Evolutionary conservation across 2,888 invertebrate genomes (phyloP).

Genomic region (Tanypteryx hageni): DNA sequence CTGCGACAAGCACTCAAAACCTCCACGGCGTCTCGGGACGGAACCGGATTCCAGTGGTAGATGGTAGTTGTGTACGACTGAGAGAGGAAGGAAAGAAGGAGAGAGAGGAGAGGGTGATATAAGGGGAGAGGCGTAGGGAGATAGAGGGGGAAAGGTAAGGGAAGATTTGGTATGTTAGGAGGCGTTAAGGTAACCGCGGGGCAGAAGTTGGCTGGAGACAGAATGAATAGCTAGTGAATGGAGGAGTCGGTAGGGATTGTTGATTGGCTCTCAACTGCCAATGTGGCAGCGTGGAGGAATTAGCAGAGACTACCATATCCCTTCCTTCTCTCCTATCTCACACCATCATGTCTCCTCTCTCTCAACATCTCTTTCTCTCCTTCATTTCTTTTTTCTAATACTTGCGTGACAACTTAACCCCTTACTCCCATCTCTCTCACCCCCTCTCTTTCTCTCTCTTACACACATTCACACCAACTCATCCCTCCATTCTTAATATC

Average conservation of each 20-base stretch:
- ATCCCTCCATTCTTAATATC: neutral
- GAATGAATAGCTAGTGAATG: neutral
- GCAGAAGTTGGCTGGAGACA: neutral
- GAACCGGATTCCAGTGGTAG: constrained; percentile 41
- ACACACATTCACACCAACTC: neutral
- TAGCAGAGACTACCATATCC: neutral
- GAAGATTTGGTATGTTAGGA: neutral
- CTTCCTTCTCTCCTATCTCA: neutral
- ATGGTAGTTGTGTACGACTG: neutral
- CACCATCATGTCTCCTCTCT: neutral
- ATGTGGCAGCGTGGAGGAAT: constrained; percentile 60
- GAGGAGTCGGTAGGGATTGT: neutral
- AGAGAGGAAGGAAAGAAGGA: neutral
- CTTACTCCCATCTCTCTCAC: neutral
- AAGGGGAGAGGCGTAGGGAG: neutral
- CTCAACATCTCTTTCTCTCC: neutral
- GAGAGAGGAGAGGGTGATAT: neutral
- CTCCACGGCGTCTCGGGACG: constrained; percentile 33
- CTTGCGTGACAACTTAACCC: constrained; percentile 47
- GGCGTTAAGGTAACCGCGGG: neutral
- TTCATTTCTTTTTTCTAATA: neutral
- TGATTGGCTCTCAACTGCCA: constrained; percentile 32
- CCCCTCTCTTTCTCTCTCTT: neutral
- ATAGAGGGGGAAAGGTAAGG: neutral
- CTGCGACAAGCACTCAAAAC: constrained; percentile 46